Percentiles rank a stretch among this genome's conserved stretches.
phyloP scores from a whole-genome alignment of 2,888 invertebrate genomes.

The Balanococcus diminutus region DNA sequence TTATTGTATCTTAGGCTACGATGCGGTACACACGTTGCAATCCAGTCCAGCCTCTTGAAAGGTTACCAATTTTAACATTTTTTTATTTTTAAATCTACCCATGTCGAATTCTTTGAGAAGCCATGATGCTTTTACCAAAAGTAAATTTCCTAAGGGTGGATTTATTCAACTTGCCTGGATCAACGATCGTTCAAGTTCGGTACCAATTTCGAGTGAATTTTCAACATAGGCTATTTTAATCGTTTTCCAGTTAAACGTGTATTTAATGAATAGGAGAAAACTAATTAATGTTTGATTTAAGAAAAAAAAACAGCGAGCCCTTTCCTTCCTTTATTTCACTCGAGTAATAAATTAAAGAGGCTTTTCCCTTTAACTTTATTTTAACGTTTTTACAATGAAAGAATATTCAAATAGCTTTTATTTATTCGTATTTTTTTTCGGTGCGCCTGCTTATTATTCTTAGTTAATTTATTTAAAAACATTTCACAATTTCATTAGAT shows the following conservation, averaged over 20 bases:
- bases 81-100: not conserved
- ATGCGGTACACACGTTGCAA: not conserved
- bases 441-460: not conserved
- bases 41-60: not conserved
- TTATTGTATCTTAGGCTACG: not conserved
- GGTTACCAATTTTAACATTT: not conserved
- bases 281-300: conserved; percentile 14
- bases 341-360: conserved; percentile 17
- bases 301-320: not conserved
- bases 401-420: conserved; percentile 25
- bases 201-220: not conserved
- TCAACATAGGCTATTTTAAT: not conserved
- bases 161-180: not conserved
- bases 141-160: too few relatives aligned
- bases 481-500: conserved; percentile 17
- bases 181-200: not conserved
- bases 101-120: too few relatives aligned
- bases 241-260: not conserved
- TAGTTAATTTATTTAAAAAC: conserved; percentile 13
- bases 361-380: not conserved
- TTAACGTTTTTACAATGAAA: not conserved
- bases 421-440: conserved; percentile 28
- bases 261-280: not conserved
- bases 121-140: too few relatives aligned
- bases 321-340: not conserved